A percentile compares a stretch with the other conserved stretches of the same genome.
Evolutionary conservation across 2,797 vertebrate species (phyloP).

Genomic region (Trachops cirrhosus): DNA sequence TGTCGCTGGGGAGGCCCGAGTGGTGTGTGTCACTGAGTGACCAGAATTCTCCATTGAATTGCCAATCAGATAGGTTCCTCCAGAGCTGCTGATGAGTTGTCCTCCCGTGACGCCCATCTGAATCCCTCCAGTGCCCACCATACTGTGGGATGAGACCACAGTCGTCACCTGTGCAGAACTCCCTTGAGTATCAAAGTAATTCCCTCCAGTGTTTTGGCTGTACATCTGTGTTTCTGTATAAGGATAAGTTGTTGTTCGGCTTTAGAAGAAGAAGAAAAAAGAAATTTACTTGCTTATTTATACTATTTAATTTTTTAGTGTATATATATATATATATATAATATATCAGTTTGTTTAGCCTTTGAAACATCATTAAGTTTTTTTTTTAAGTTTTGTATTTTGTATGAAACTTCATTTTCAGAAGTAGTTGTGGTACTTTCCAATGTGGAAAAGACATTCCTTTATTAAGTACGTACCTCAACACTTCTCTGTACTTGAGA

Average conservation of each 20-base stretch:
- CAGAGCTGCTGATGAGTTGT: constrained; percentile 89
- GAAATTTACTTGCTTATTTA: constrained; percentile 64
- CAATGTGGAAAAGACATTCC: not conserved
- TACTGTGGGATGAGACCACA: constrained; percentile 88
- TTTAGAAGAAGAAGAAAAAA: constrained; percentile 79
- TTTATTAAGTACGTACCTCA: not conserved
- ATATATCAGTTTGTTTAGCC: not conserved
- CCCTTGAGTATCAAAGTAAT: constrained; percentile 90
- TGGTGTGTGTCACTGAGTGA: constrained; percentile 87
- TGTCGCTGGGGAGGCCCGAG: constrained; percentile 87
- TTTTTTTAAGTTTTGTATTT: not conserved
- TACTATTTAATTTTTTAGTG: not conserved
- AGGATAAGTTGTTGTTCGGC: constrained; percentile 89
- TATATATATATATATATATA: not conserved
- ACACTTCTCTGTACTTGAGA: not conserved
- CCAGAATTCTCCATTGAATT: constrained; percentile 89
- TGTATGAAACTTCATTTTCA: not conserved
- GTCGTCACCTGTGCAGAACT: constrained; percentile 89
- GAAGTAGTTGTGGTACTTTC: not conserved
- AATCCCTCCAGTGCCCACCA: constrained; percentile 89
- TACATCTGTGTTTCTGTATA: constrained; percentile 90
- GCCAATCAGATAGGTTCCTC: constrained; percentile 88
- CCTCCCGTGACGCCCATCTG: constrained; percentile 89
- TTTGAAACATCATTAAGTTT: not conserved
- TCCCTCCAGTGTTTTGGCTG: constrained; percentile 89